These are phyloP conservation scores for Pedionomus torquatus DNA, from an alignment of 2,113 vertebrate genomes.

Conservation along the genomic window DNA sequence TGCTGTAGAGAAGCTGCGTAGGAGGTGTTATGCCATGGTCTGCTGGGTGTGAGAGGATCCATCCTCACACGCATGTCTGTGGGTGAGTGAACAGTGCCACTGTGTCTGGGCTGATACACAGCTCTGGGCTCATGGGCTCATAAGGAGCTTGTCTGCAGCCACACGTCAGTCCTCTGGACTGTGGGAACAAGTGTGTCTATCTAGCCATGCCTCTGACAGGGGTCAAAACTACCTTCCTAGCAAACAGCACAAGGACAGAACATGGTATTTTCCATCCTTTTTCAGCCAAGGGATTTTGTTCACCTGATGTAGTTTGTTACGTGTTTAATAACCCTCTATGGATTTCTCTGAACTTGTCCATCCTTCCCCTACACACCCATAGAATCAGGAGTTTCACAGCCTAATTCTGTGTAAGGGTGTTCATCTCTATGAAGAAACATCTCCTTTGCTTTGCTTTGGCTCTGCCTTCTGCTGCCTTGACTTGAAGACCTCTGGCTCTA, in stretches of 20 bases:
- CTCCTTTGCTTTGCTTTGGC: background rate
- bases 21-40: background rate
- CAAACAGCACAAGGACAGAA: background rate
- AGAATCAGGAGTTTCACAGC: background rate
- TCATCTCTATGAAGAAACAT: background rate
- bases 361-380: background rate
- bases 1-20: background rate
- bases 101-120: background rate
- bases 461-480: background rate
- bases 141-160: background rate
- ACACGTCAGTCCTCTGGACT: no score
- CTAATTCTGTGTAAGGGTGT: background rate
- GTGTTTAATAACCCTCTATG: background rate
- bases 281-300: background rate
- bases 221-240: background rate
- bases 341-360: background rate
- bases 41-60: background rate
- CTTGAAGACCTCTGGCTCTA: background rate
- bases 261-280: background rate
- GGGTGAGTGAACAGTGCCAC: background rate
- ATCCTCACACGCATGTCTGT: accelerated
- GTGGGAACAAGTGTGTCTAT: background rate
- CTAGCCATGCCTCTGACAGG: background rate
- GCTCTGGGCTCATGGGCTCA: background rate
- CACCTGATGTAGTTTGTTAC: background rate